A percentile compares a stretch with the other conserved stretches of the same genome.
These are phyloP conservation scores for Drosophila ananassae DNA, from an alignment of 1,140 invertebrate species.

Conservation along the genomic window DNA sequence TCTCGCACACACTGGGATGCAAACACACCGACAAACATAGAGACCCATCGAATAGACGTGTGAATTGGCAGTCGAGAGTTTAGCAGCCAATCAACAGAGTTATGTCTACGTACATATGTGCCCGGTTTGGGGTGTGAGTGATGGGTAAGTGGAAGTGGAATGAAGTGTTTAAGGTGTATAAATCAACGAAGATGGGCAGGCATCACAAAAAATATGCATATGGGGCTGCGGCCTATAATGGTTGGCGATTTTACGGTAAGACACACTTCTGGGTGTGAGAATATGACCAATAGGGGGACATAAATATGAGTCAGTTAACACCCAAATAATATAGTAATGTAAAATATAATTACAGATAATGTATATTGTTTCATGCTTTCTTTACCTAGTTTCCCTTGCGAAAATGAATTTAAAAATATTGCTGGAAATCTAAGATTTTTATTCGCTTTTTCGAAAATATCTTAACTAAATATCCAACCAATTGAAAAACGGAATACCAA, in stretches of 20 bases:
- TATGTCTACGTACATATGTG: constrained; percentile 28
- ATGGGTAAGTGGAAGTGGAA: constrained; percentile 25
- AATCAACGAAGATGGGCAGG: constrained; percentile 25
- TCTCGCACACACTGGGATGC: constrained; percentile 26
- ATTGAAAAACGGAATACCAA: too few species aligned
- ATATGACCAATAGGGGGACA: not conserved
- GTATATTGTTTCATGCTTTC: too few species aligned
- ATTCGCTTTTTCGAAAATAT: too few species aligned
- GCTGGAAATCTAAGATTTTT: not conserved
- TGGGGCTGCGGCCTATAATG: constrained; percentile 20
- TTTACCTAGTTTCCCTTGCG: too few species aligned
- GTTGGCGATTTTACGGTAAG: constrained; percentile 16
- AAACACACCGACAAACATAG: constrained; percentile 22
- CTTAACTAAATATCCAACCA: too few species aligned
- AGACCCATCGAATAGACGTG: constrained; percentile 42
- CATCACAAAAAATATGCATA: constrained; percentile 23
- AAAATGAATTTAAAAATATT: not conserved
- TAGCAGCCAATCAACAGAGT: constrained; percentile 50
- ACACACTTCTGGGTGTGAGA: not conserved
- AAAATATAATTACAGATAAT: not conserved
- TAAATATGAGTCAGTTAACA: not conserved
- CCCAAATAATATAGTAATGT: constrained; percentile 1
- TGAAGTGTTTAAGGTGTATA: constrained; percentile 39
- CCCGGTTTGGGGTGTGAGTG: constrained; percentile 15
- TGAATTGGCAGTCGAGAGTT: constrained; percentile 52